Evolutionary conservation across 2,797 vertebrate genomes (phyloP), one percentile per base, ranked within the genome.

Genomic region (Antrozous pallidus): DNA sequence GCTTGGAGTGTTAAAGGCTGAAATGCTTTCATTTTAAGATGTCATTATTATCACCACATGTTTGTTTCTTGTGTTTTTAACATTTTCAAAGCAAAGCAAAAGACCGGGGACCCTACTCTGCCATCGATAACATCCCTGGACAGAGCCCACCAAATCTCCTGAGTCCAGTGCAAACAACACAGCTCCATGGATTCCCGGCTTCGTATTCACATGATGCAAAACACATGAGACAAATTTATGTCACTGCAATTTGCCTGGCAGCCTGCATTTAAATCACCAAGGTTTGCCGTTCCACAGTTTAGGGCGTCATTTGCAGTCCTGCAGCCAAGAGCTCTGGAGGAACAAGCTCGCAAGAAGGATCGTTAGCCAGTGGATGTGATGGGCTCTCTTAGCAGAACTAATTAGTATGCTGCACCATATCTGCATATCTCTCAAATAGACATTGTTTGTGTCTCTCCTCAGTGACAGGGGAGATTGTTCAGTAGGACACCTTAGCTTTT

Each of bases 401-500:
- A 98, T 98, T 97, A 96, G 92, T 94, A 88, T 96, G 89, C 97
- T 94, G 84, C 71, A 36, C 54, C 40, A 1, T 63, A 97, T 96
- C 91, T 97, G 90, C 95, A 90, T 97, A 97, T 92, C 96, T 96
- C 94, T 96, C 97, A 98, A 95, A 97, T 93, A 98, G 98, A 98
- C 97, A 96, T 96, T 97, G 97, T 97, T 98, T 97, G 80, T 95
- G 81, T 97, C 96, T 96, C 96, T 97, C 91, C 93, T 96, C 96
- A 81, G 96, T 83, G 93, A 96, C 97, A 96, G 93, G 96, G 56
- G 95, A 97, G 97, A 97, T 90, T 96, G 97, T 96, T 98, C 97
- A 82, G 96, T 97, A 97, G 96, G 98, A 96, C 95, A 97, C 93
- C 92, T 93, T 95, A n/a, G 95, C 90, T 98, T 97, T 98, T 98